Conservation (phyloP, 2,113 vertebrate species). For the Scophthalmus maximus region DNA sequence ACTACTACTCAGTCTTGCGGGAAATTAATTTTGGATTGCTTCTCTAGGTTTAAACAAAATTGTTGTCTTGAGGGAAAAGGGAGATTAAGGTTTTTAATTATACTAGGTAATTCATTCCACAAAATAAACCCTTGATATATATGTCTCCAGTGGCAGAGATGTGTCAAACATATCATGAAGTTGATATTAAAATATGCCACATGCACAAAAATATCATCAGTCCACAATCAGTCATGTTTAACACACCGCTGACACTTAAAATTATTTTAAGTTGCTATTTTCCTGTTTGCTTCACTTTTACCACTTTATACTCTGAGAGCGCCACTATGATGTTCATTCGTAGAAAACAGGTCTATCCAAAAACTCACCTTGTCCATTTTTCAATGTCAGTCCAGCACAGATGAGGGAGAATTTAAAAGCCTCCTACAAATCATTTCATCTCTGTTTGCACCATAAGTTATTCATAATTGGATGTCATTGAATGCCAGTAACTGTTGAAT, state of each 20-base stretch:
- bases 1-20: constrained; percentile 83
- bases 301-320: neutral
- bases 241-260: no score
- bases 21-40: constrained; percentile 86
- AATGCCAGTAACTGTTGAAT: no score
- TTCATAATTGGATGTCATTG: constrained; percentile 26
- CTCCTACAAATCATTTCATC: neutral
- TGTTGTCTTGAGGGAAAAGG: constrained; percentile 83
- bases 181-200: constrained; percentile 61
- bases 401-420: constrained; percentile 29
- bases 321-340: constrained; percentile 17
- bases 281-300: constrained; percentile 1
- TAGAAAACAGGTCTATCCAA: neutral
- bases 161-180: constrained; percentile 60
- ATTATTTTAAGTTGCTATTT: constrained; percentile 9
- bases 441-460: constrained; percentile 47
- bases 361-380: constrained; percentile 2
- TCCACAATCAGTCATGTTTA: constrained; percentile 48
- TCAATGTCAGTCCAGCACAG: constrained; percentile 22
- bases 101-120: constrained; percentile 82
- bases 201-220: constrained; percentile 26
- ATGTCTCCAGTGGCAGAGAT: constrained; percentile 68
- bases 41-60: constrained; percentile 83
- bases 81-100: constrained; percentile 85
- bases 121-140: constrained; percentile 82